A percentile compares a stretch with the other conserved stretches of the same genome.
Conservation (phyloP, 2,797 vertebrate species). For the Anabacerthia variegaticeps region DNA sequence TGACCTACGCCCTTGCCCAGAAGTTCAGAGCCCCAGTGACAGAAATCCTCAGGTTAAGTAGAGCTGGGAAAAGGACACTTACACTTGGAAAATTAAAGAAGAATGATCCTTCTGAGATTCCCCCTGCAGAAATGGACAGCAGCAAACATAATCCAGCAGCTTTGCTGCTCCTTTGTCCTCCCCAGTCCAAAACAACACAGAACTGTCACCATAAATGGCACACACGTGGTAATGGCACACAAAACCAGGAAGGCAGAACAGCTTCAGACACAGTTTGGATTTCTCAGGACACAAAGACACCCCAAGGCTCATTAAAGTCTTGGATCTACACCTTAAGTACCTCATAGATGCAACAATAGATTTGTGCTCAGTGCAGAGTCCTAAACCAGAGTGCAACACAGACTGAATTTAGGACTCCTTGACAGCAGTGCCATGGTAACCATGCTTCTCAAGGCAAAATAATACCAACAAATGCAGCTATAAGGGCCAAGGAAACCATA, state of each 20-base stretch:
- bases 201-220: background rate
- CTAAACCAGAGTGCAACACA: background rate
- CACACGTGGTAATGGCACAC: background rate
- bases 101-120: background rate
- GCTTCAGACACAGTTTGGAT: background rate
- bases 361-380: background rate
- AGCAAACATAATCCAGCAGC: background rate
- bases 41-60: background rate
- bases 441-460: background rate
- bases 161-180: background rate
- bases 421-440: background rate
- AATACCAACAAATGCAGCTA: background rate
- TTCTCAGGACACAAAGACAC: background rate
- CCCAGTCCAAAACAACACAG: accelerated
- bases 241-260: background rate
- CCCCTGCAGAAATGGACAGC: background rate
- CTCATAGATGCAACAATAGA: background rate
- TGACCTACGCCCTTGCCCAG: background rate
- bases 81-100: background rate
- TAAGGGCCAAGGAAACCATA: background rate
- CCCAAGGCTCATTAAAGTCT: background rate
- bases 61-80: background rate
- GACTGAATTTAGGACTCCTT: background rate
- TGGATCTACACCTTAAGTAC: background rate
- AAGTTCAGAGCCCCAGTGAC: background rate